Evolutionary conservation across 2,797 vertebrate species (phyloP).

Genomic region (Fringilla coelebs): DNA sequence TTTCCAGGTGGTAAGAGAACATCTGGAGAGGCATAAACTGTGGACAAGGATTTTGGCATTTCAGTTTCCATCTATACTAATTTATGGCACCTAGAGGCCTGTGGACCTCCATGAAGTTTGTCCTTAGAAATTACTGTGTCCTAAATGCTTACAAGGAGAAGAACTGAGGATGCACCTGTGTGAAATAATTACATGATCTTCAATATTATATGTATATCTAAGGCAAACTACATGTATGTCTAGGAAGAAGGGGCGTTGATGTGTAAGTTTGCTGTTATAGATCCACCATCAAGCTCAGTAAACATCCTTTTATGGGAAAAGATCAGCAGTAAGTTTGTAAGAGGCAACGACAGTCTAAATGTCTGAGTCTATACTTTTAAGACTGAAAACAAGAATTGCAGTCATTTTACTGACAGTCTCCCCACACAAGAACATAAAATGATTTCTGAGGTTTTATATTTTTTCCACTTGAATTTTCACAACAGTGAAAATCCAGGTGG

Average conservation of each 20-base stretch:
- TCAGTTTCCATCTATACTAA: background rate
- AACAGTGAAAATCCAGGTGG: background rate
- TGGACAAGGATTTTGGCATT: background rate
- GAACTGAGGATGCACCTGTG: background rate
- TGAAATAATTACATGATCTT: background rate
- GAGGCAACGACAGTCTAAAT: background rate
- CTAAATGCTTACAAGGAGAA: background rate
- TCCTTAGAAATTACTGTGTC: background rate
- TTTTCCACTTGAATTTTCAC: background rate
- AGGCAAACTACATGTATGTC: background rate
- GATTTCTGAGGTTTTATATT: background rate
- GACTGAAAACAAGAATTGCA: background rate
- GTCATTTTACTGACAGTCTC: background rate
- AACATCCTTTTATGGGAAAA: background rate
- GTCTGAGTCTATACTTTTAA: background rate
- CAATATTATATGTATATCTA: background rate
- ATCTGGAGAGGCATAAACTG: background rate
- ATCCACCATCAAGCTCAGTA: background rate
- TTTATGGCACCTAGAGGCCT: background rate
- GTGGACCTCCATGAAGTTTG: background rate
- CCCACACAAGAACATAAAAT: background rate
- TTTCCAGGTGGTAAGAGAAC: background rate
- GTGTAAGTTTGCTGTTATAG: background rate
- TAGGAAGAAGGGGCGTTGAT: background rate
- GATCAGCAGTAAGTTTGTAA: background rate